Evolutionary conservation across 2,888 invertebrate species (phyloP), one percentile per base, ranked within the genome.

Genomic region (Rhingia campestris): DNA sequence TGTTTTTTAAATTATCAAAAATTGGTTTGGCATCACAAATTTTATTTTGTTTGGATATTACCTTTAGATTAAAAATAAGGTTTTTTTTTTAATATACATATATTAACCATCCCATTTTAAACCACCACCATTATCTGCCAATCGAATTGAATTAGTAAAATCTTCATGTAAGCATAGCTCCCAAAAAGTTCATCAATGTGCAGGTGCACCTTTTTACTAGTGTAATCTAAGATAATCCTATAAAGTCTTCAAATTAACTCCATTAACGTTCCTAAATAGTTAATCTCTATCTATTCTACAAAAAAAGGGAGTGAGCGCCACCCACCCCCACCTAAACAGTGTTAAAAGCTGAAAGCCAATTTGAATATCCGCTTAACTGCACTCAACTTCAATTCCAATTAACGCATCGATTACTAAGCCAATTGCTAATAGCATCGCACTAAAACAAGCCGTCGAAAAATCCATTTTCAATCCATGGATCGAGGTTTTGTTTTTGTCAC

Each of bases 361-460:
- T 73, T 69, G 22, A 73, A 58, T 51, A 64, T 79, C 58, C 69
- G 63, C 73, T 69, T 66, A 64, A 54, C 63, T 73, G 77, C 76
- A 72, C 45, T 22, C 30, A 47, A 49, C 73, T 82, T 82, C 82
- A 70, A 58, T 79, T 74, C 82, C 82, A 82, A 82, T 82, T 82
- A 82, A 82, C 79, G 82, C 73, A 79, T 74, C 82, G 73, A 82
- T 82, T 79, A 74, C 82, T 53, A 74, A 79, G 82, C 73, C 82
- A 82, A 82, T 64, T 82, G 73, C 64, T 75, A 61, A 67, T 80
- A 51, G 72, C 59, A 53, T 61, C 77, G 61, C 37, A 56, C 73
- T 67, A 79, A 81, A 66, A 22, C 22, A 22, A 22, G 22, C 72
- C 77, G 9, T 39, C 72, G 39, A 56, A 32, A 72, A 77, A 72